Evolutionary conservation across 2,797 vertebrate species (phyloP), one percentile per base, ranked within the genome.

Genomic region (Tadarida brasiliensis): DNA sequence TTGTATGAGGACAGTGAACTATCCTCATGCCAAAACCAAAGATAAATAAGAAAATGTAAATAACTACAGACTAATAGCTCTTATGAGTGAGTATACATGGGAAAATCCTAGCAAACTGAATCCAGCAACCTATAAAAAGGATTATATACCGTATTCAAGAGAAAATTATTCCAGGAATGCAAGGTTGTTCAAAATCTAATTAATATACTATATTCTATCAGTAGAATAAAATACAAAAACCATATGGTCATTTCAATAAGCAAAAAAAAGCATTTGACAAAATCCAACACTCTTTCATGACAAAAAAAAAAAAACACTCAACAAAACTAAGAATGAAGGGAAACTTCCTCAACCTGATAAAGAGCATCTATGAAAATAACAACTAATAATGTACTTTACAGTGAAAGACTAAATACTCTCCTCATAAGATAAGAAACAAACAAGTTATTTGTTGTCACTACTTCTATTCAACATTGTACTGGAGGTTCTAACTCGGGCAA

Each of bases 71-170:
- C 9, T 17, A 84, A 35, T 76, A 86, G 11, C 11, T 20, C 14
- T 87, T 80, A 67, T 68, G 14, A 80, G 63, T 68, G 17, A 80
- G 63, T 33, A 44, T 47, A 63, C 49, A 63, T 35, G 17, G 20
- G 8, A 90, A 96, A 84, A 63, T 39, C 7, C 19, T 65, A 49
- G n/a, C 33, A 95, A 84, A 85, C 30, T 71, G n/a, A 92, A 89
- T 28, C 35, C n/a, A 90, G 28, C 3, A 84, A 87, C 84, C 59
- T 67, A 57, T 56, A 17, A 68, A 80, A 94, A 80, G 9, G 3
- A 28, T 84, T 87, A 51, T 20, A 82, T 17, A 61, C 51, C 15
- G 59, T 20, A 59, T 68, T 61, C 4, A 70, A 93, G 28, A 77
- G 19, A 10, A 16, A 91, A 77, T 91, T 65, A 78, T 91, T 77